phyloP scores from a whole-genome alignment of 2,797 vertebrate genomes.

The Danio aesculapii region DNA sequence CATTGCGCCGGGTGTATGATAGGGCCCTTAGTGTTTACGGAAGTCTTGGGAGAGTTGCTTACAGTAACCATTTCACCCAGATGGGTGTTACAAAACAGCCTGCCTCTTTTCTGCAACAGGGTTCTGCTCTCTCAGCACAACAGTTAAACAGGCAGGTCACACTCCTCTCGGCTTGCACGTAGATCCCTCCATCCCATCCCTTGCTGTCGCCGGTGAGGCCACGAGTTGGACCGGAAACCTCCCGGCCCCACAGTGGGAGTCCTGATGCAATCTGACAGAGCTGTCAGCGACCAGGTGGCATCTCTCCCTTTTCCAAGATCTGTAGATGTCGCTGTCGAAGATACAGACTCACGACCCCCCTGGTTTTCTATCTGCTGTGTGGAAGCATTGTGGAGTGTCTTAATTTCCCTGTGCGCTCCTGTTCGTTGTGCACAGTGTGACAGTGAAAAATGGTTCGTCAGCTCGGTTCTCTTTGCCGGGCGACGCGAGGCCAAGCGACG shows the following conservation, averaged over 20 bases:
- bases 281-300: slow-evolving; percentile 61
- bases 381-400: slow-evolving; percentile 56
- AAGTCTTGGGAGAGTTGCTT: neutral
- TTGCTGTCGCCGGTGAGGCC: slow-evolving; percentile 27
- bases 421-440: slow-evolving; percentile 64
- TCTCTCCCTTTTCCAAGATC: slow-evolving; percentile 56
- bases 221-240: slow-evolving; percentile 44
- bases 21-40: too few species aligned
- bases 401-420: slow-evolving; percentile 64
- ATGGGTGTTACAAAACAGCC: slow-evolving; percentile 35
- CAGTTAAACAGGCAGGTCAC: slow-evolving; percentile 47
- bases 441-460: slow-evolving; percentile 72
- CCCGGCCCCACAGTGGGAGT: slow-evolving; percentile 30
- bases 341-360: slow-evolving; percentile 32
- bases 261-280: slow-evolving; percentile 61
- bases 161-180: slow-evolving; percentile 35
- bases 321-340: slow-evolving; percentile 46
- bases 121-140: slow-evolving; percentile 50
- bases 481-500: slow-evolving; percentile 62
- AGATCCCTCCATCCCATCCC: slow-evolving; percentile 47
- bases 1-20: too few species aligned
- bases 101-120: slow-evolving; percentile 9
- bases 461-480: slow-evolving; percentile 63
- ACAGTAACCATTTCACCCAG: slow-evolving; percentile 13
- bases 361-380: slow-evolving; percentile 52